Base-by-base conservation (phyloP, 1,140 invertebrate genomes). In the Meloidogyne hapla region DNA sequence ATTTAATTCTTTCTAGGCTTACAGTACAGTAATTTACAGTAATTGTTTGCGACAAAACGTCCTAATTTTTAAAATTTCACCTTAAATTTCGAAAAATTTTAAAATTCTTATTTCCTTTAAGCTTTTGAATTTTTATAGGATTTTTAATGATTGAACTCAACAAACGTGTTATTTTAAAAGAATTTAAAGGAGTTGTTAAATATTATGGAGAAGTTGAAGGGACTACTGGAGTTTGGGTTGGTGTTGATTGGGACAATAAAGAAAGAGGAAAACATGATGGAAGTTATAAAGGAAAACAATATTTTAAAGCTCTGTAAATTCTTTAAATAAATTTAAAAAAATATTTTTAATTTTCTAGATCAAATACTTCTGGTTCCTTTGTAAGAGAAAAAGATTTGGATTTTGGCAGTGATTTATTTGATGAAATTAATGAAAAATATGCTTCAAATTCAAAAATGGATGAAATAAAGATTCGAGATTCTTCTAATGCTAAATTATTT, bases 171-270 rank as follows among this genome's bases (percentile, higher is more conserved):
- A 21, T 64, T 12, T 21, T 69, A 21, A 72, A 77, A n/a, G 73
- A 68, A 21, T 63, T 25, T 25, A 77, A 81, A 48, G 78, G 78
- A 45, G 79, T 76, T 23, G 70, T 76, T 9, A 25, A 63, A 48
- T 79, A 76, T 70, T 40, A 40, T 73, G 79, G 78, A 21, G 71
- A 67, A 45, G 63, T 79, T 77, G 78, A 38, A 21, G 78, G 78
- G 18, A 77, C 79, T 21, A 21, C 61, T 21, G 72, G 78, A 6
- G 2, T 28, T 26, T 81, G 80, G 80, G 56, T 84, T n/a, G 80
- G 80, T 15, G 63, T 81, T 18, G 80, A 81, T 69, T 81, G 80
- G 80, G 80, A 81, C 33, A 26, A 83, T 73, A 12, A 81, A 61
- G 42, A 33, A 5, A 28, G 78, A 71, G 80, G 80, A 2, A 81